These are phyloP conservation scores for Galerucella calmariensis DNA, from an alignment of 2,888 invertebrate species.

Conservation along the genomic window DNA sequence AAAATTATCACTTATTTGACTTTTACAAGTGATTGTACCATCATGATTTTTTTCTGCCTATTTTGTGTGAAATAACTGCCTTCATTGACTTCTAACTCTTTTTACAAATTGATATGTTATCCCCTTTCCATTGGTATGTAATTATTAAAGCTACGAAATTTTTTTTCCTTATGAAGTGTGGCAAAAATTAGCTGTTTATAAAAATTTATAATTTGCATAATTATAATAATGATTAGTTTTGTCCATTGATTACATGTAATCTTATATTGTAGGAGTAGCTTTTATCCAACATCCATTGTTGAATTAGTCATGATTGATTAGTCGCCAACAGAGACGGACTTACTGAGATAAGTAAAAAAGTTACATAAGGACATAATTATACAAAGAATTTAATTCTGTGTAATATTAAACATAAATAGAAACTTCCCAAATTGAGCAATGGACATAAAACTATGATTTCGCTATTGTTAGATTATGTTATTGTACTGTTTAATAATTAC, in stretches of 20 bases:
- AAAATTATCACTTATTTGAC: background rate
- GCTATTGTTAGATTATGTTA: background rate
- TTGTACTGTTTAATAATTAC: constrained; percentile 5
- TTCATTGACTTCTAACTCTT: background rate
- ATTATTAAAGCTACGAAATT: background rate
- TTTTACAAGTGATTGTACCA: background rate
- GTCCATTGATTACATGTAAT: background rate
- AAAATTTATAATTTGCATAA: background rate
- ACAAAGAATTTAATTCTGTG: too few relatives aligned
- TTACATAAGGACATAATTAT: too few relatives aligned
- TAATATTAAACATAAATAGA: too few relatives aligned
- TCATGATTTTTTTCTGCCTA: background rate
- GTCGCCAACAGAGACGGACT: too few relatives aligned
- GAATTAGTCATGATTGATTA: too few relatives aligned
- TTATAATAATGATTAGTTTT: background rate
- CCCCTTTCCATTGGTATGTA: background rate
- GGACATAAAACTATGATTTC: too few relatives aligned
- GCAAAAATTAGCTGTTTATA: background rate
- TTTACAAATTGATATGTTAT: background rate
- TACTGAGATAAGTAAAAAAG: too few relatives aligned
- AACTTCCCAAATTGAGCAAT: too few relatives aligned
- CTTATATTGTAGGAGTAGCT: too few relatives aligned
- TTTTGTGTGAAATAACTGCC: constrained; percentile 5
- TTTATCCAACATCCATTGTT: too few relatives aligned
- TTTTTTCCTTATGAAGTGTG: background rate